Evolutionary conservation across 2,888 invertebrate genomes (phyloP).

Genomic region (Lasius platythorax): DNA sequence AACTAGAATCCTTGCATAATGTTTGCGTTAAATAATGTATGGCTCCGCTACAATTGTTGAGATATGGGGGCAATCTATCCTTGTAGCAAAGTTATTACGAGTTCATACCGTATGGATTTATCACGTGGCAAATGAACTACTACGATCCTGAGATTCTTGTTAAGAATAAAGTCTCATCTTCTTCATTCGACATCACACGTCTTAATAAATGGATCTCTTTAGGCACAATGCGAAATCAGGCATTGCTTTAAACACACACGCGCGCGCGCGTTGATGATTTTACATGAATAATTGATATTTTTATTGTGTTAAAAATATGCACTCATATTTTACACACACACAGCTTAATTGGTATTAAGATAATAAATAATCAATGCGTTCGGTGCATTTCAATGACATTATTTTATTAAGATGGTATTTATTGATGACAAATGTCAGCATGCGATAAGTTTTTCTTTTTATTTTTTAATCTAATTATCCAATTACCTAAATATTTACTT

Average conservation of each 20-base stretch:
- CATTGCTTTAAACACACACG: constrained; percentile 8
- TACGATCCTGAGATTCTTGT: constrained; percentile 49
- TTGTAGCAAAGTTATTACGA: constrained; percentile 44
- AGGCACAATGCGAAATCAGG: constrained; percentile 42
- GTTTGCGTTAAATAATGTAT: constrained; percentile 54
- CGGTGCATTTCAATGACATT: not conserved
- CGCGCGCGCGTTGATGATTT: constrained; percentile 23
- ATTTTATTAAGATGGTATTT: not conserved
- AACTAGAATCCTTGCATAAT: constrained; percentile 58
- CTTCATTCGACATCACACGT: constrained; percentile 32
- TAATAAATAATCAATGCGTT: not conserved
- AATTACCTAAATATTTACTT: not conserved
- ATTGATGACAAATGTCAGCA: not conserved
- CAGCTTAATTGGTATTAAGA: constrained; percentile 17
- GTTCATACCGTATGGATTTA: constrained; percentile 45
- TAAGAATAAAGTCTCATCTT: constrained; percentile 52
- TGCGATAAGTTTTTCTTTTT: not conserved
- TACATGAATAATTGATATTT: constrained; percentile 34
- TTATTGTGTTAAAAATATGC: not conserved
- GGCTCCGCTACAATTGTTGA: constrained; percentile 54
- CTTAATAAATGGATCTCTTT: constrained; percentile 48
- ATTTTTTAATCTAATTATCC: not conserved
- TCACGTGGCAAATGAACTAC: constrained; percentile 41
- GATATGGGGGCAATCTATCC: constrained; percentile 50
- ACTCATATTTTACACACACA: constrained; percentile 1